Evolutionary conservation across 2,113 vertebrate genomes (phyloP).

Genomic region (Neogale vison): DNA sequence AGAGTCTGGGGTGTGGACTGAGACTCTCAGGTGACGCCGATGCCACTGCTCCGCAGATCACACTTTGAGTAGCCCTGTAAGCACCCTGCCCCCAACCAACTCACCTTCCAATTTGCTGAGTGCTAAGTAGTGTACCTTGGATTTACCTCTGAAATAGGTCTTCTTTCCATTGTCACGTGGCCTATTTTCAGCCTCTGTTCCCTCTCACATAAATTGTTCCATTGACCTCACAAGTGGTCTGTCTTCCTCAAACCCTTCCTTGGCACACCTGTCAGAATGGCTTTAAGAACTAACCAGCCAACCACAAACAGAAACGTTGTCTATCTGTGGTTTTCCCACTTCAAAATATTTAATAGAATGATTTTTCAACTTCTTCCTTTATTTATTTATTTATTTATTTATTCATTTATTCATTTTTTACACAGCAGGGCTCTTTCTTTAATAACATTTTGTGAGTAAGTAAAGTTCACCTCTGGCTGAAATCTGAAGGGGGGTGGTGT

Average conservation of each 20-base stretch:
- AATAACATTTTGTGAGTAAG: neutral
- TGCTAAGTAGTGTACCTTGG: neutral
- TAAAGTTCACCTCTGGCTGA: neutral
- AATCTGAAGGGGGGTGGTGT: neutral
- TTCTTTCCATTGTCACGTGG: neutral
- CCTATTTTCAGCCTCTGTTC: neutral
- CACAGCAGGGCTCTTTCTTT: neutral
- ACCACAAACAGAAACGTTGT: neutral
- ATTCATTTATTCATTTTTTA: too few species aligned
- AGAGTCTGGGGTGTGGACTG: too few species aligned
- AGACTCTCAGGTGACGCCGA: too few species aligned
- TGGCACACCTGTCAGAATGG: neutral
- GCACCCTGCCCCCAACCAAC: neutral
- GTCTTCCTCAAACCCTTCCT: neutral
- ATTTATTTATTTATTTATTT: neutral
- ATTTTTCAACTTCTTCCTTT: neutral
- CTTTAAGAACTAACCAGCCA: neutral
- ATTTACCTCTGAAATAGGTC: neutral
- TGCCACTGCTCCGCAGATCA: fast-evolving
- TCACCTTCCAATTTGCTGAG: neutral
- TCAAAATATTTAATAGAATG: neutral
- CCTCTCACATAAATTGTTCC: neutral
- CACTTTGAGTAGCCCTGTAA: fast-evolving
- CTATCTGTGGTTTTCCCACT: neutral
- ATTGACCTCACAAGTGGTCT: neutral